phyloP scores from a whole-genome alignment of 2,888 invertebrate genomes.

The Pharmacophagus antenor region DNA sequence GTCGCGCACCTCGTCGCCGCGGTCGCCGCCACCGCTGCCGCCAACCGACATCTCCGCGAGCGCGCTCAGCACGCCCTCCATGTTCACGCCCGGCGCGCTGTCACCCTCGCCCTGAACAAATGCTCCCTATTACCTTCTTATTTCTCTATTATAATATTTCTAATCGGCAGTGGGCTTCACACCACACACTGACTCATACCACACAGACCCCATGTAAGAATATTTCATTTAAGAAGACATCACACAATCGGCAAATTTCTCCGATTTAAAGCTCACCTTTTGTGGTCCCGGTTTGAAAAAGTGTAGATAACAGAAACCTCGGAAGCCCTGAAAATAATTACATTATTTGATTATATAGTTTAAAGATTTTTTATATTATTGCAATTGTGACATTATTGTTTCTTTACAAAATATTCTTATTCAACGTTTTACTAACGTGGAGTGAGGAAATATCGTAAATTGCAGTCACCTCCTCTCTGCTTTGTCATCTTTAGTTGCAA shows the following conservation, averaged over 20 bases:
- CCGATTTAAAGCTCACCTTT: slow-evolving; percentile 52
- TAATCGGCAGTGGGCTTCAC: too few species aligned
- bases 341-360: background rate
- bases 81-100: slow-evolving; percentile 45
- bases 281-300: slow-evolving; percentile 84
- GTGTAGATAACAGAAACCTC: slow-evolving; percentile 87
- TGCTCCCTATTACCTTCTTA: background rate
- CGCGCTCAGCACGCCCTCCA: slow-evolving; percentile 62
- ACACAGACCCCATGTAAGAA: too few species aligned
- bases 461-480: too few species aligned
- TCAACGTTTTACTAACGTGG: too few species aligned
- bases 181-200: too few species aligned
- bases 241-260: background rate
- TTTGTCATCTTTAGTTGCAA: too few species aligned
- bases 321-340: slow-evolving; percentile 70
- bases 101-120: slow-evolving; percentile 66
- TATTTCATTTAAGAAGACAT: background rate
- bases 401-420: too few species aligned
- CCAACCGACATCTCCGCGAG: slow-evolving; percentile 64
- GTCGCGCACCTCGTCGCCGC: slow-evolving; percentile 39
- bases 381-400: too few species aligned
- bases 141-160: background rate
- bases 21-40: slow-evolving; percentile 44
- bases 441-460: too few species aligned
- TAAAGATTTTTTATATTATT: too few species aligned